A percentile compares a stretch with the other conserved stretches of the same genome.
Evolutionary conservation across 2,888 invertebrate genomes (phyloP).

Genomic region (Marasmarcha lunaedactyla): DNA sequence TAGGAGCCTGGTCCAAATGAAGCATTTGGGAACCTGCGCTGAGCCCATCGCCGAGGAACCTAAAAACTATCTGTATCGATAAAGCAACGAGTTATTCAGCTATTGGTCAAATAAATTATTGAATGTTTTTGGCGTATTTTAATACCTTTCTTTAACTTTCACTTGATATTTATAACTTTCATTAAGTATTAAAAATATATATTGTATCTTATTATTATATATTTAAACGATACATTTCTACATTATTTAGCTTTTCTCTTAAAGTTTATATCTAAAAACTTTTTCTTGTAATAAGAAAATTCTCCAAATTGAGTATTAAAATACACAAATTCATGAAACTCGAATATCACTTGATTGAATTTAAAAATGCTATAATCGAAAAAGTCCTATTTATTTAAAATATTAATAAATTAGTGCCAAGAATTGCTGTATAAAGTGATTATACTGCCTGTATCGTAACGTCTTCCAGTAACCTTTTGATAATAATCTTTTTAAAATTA

Average conservation of each 20-base stretch:
- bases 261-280: too few species aligned
- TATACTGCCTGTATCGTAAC: too few species aligned
- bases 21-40: constrained; percentile 87
- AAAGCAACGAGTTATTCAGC: constrained; percentile 15
- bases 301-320: too few species aligned
- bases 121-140: constrained; percentile 3
- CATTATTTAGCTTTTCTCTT: too few species aligned
- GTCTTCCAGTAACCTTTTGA: too few species aligned
- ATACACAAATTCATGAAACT: too few species aligned
- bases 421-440: neutral
- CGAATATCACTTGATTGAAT: constrained; percentile 17
- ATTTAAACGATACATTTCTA: too few species aligned
- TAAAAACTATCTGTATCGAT: constrained; percentile 86
- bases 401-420: neutral
- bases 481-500: too few species aligned
- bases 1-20: constrained; percentile 78
- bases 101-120: too few species aligned
- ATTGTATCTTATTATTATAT: too few species aligned
- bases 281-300: too few species aligned
- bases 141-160: constrained; percentile 10
- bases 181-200: too few species aligned
- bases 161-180: neutral
- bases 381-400: neutral
- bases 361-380: neutral
- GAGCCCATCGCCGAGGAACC: constrained; percentile 86